Conservation (phyloP, 2,113 vertebrate species). For the Rafetus swinhoei region DNA sequence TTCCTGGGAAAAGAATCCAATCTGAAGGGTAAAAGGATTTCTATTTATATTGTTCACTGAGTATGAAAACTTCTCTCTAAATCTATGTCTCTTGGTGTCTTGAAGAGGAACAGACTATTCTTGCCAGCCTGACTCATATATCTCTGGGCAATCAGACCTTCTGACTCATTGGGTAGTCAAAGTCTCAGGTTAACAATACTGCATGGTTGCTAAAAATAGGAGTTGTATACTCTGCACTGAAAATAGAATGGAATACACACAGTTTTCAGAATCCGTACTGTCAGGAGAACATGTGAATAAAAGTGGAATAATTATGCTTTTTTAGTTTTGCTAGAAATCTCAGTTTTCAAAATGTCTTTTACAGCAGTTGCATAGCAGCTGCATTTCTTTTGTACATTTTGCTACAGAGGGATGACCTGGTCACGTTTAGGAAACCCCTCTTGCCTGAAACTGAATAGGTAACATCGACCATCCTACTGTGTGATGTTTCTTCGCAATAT, state of each 20-base stretch:
- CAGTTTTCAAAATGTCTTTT: neutral
- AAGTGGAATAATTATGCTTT: neutral
- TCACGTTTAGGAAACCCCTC: accelerated
- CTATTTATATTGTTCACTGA: slow-evolving; percentile 66
- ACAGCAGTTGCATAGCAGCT: neutral
- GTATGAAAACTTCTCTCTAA: slow-evolving; percentile 68
- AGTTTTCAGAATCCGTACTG: slow-evolving; percentile 27
- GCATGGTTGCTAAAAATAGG: slow-evolving; percentile 75
- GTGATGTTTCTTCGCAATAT: neutral
- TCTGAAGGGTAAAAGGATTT: slow-evolving; percentile 65
- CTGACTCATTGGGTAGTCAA: slow-evolving; percentile 77
- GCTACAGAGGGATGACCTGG: neutral
- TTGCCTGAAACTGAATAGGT: accelerated
- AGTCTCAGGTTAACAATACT: slow-evolving; percentile 74
- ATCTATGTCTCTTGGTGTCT: slow-evolving; percentile 57
- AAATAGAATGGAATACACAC: slow-evolving; percentile 55
- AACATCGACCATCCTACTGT: neutral
- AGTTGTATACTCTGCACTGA: slow-evolving; percentile 38
- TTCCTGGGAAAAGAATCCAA: slow-evolving; percentile 43
- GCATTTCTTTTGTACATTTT: accelerated
- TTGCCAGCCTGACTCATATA: slow-evolving; percentile 77
- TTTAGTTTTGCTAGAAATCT: slow-evolving; percentile 26
- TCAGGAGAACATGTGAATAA: slow-evolving; percentile 34
- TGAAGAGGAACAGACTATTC: slow-evolving; percentile 75
- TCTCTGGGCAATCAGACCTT: slow-evolving; percentile 76